A percentile compares a stretch with the other conserved stretches of the same genome.
phyloP scores from a whole-genome alignment of 2,113 vertebrate species.

The Phoxinus phoxinus region DNA sequence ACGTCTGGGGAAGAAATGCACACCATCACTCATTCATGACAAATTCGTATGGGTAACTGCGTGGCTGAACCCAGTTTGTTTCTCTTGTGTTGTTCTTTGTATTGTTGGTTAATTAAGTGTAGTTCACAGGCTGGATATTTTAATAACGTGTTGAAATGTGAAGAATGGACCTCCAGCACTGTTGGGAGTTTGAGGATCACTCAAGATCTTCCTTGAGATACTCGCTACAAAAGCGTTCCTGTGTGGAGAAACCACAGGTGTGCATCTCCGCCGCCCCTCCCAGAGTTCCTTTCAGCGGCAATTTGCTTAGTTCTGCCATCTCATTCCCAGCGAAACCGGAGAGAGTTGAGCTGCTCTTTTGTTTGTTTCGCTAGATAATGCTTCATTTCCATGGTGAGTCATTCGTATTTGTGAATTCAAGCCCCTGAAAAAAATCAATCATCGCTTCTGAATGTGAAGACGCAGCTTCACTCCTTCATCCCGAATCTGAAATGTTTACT shows the following conservation, averaged over 20 bases:
- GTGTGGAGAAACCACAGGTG: conserved; percentile 30
- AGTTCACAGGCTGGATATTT: neutral
- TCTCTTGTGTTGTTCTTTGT: neutral
- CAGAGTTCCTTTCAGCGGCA: neutral
- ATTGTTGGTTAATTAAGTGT: neutral
- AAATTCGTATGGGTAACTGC: neutral
- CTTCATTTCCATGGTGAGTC: conserved; percentile 12
- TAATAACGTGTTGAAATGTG: conserved; percentile 37
- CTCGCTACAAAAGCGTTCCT: neutral
- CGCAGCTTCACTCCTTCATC: neutral
- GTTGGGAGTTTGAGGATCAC: neutral
- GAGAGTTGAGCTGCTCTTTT: neutral
- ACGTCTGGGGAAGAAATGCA: neutral
- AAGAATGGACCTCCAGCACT: conserved; percentile 16
- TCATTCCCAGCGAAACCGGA: neutral
- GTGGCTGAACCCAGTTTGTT: neutral
- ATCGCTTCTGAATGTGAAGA: neutral
- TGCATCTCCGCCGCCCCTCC: neutral
- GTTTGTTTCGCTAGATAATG: conserved; percentile 14
- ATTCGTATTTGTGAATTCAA: neutral
- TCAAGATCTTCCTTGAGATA: conserved; percentile 14
- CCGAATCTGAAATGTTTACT: neutral
- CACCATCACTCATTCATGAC: neutral
- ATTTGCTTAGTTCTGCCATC: conserved; percentile 8
- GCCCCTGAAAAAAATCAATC: neutral